Evolutionary conservation across 2,888 invertebrate species (phyloP), one percentile per base, ranked within the genome.

Genomic region (Sphaerophoria taeniata): DNA sequence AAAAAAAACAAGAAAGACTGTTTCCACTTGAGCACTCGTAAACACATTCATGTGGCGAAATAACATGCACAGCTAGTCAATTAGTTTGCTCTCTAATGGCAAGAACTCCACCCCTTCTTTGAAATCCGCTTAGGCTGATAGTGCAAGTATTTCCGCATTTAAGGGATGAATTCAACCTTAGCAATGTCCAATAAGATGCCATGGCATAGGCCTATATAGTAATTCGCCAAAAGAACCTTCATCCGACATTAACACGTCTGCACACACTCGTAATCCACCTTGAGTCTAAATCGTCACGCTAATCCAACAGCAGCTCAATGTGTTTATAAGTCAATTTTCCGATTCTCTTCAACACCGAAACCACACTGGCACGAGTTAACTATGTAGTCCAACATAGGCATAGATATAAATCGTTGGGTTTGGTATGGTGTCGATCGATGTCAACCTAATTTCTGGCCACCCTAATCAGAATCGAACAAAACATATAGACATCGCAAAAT

Each of bases 391-490:
- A 43, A 43, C 43, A 43, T 43, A 53, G 16, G 53, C 3, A 67
- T 4, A 45, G n/a, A 53, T 39, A 65, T 12, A 76, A 72, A 76
- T 74, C 73, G 49, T 65, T 65, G 49, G 72, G 85, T 76, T 81
- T 81, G 85, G 85, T 76, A 74, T 81, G 81, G 85, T 81, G 85
- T 85, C 85, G 81, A 81, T 73, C 82, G 71, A 78, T 82, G 82
- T 86, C 86, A 86, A 82, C 86, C 82, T 82, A 86, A 86, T 82
- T 86, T 86, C 86, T 82, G 69, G 82, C 73, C 81, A 86, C 86
- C 86, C 82, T 74, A 82, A 82, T 86, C 86, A 80, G 76, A 76
- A 58, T 85, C 76, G 76, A 81, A 76, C 85, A 81, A 72, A 80
- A 60, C 65, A 24, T 39, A 36, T 43, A 61, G 49, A 65, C 63